A percentile compares a stretch with the other conserved stretches of the same genome.
Evolutionary conservation across 2,888 invertebrate genomes (phyloP).

Genomic region (Parnassius smintheus): DNA sequence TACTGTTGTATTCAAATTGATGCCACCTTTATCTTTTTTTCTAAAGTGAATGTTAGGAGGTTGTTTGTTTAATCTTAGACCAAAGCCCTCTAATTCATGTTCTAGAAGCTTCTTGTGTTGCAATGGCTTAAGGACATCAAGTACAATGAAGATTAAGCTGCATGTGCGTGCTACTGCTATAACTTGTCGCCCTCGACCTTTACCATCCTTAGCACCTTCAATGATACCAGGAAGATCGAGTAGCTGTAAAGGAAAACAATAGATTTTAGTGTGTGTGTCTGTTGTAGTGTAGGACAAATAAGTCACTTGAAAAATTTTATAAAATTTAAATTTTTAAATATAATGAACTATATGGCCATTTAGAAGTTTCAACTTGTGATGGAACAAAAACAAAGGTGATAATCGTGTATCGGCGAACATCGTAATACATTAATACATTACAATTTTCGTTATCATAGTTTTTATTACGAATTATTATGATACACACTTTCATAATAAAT

Average conservation of each 20-base stretch:
- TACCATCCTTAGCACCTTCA: slow-evolving; percentile 99
- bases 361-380: no score
- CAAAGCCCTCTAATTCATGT: slow-evolving; percentile 99
- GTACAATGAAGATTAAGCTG: slow-evolving; percentile 97
- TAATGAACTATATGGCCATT: no score
- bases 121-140: slow-evolving; percentile 98
- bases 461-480: no score
- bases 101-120: slow-evolving; percentile 98
- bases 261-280: not conserved
- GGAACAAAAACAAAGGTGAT: no score
- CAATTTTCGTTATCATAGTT: no score
- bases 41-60: slow-evolving; percentile 98
- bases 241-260: slow-evolving; percentile 80
- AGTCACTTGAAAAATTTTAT: no score
- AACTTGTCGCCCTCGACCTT: slow-evolving; percentile 98
- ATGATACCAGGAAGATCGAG: slow-evolving; percentile 99
- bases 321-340: no score
- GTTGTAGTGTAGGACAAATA: no score
- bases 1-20: slow-evolving; percentile 96
- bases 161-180: slow-evolving; percentile 99
- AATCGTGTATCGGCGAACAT: no score
- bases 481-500: no score
- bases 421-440: no score
- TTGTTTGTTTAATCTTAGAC: slow-evolving; percentile 95
- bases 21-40: slow-evolving; percentile 99